Percentiles rank a stretch among this genome's conserved stretches.
phyloP scores from a whole-genome alignment of 2,888 invertebrate genomes.

The Leucophenga montana region DNA sequence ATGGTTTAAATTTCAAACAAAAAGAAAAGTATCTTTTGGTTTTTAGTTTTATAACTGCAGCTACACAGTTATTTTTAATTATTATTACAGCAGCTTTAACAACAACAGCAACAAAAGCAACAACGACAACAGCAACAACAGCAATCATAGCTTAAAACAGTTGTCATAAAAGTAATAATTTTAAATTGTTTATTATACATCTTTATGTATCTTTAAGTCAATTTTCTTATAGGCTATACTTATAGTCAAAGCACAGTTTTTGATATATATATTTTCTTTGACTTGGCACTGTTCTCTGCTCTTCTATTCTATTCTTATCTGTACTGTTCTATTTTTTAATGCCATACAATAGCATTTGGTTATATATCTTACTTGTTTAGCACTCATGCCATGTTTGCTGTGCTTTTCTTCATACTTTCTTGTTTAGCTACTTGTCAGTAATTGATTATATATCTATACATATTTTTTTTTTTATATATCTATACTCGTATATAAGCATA shows the following conservation, averaged over 20 bases:
- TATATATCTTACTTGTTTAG: neutral
- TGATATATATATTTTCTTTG: neutral
- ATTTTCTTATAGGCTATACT: neutral
- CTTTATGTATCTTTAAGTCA: neutral
- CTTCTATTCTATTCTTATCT: too few relatives aligned
- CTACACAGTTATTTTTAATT: neutral
- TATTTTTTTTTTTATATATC: slow-evolving; percentile 23
- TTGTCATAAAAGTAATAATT: neutral
- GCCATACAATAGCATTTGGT: too few relatives aligned
- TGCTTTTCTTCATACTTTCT: neutral
- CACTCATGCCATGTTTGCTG: neutral
- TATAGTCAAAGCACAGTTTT: too few relatives aligned
- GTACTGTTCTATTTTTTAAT: too few relatives aligned
- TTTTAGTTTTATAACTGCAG: neutral
- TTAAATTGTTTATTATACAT: neutral
- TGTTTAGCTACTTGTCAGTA: slow-evolving; percentile 13
- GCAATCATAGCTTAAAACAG: neutral
- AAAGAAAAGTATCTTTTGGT: too few relatives aligned
- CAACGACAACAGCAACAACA: neutral
- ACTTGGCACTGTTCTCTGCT: too few relatives aligned
- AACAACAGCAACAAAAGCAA: neutral
- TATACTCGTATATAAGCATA: neutral
- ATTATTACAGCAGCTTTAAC: neutral
- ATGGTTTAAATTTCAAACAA: neutral
- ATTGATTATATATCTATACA: slow-evolving; percentile 24